phyloP scores from a whole-genome alignment of 1,140 invertebrate species.

The Anoplolepis gracilipes region DNA sequence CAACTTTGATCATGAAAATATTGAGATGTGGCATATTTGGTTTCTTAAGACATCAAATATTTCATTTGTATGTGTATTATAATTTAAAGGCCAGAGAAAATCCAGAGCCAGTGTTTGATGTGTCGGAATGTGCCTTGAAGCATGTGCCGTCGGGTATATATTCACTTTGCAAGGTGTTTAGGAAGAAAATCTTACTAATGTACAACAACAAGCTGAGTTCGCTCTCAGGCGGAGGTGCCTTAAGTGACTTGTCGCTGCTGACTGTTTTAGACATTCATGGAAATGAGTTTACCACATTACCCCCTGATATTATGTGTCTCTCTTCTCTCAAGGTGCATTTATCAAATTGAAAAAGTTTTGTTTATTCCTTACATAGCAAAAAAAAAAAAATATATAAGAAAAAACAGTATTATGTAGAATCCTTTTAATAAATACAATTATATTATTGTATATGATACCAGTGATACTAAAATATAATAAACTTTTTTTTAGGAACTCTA shows the following conservation, averaged over 20 bases:
- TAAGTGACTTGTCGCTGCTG: conserved; percentile 89
- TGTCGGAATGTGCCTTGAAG: conserved; percentile 90
- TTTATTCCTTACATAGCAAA: not conserved
- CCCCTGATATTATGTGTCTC: conserved; percentile 88
- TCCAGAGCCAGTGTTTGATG: conserved; percentile 91
- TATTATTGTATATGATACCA: not conserved
- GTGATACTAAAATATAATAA: conserved; percentile 15
- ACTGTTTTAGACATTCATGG: conserved; percentile 90
- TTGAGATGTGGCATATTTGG: too few species aligned
- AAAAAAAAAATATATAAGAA: not conserved
- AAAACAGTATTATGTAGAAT: not conserved
- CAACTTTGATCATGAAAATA: too few species aligned
- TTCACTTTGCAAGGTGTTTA: conserved; percentile 91
- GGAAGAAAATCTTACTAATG: conserved; percentile 90
- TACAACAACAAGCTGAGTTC: conserved; percentile 89
- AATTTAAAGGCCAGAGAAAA: conserved; percentile 89
- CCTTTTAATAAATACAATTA: not conserved
- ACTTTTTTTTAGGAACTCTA: conserved; percentile 87
- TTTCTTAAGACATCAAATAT: not conserved
- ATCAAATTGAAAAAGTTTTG: not conserved
- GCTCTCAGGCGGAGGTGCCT: conserved; percentile 89
- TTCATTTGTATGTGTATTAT: not conserved
- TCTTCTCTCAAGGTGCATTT: conserved; percentile 87
- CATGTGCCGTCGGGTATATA: conserved; percentile 91
- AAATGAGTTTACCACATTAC: conserved; percentile 89